phyloP scores from a whole-genome alignment of 2,888 invertebrate species.

The Mechanitis mazaeus region DNA sequence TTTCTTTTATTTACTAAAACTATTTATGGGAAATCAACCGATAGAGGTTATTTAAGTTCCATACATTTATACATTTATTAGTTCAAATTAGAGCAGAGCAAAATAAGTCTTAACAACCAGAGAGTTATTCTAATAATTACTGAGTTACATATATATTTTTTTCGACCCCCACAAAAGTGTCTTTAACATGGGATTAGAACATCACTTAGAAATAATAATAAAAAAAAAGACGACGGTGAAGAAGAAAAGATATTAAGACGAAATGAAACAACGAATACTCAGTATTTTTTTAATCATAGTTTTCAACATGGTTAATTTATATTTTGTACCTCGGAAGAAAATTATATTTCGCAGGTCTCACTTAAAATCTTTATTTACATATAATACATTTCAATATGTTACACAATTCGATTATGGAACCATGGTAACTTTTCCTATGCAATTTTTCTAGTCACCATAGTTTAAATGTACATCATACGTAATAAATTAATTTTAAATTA shows the following conservation, averaged over 20 bases:
- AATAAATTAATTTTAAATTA: slow-evolving; percentile 49
- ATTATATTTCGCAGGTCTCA: slow-evolving; percentile 73
- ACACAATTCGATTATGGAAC: slow-evolving; percentile 52
- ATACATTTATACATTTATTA: too few species aligned
- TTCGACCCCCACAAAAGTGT: too few species aligned
- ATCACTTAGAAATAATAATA: too few species aligned
- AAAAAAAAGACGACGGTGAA: too few species aligned
- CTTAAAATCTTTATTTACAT: slow-evolving; percentile 73
- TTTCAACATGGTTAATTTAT: slow-evolving; percentile 75
- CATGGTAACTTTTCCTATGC: slow-evolving; percentile 31
- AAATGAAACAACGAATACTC: slow-evolving; percentile 42
- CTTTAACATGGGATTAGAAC: too few species aligned
- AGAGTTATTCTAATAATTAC: too few species aligned
- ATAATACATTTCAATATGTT: slow-evolving; percentile 69
- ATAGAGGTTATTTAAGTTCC: too few species aligned
- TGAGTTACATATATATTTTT: too few species aligned
- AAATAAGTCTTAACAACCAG: too few species aligned
- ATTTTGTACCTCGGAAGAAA: slow-evolving; percentile 77
- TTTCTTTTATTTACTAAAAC: neutral
- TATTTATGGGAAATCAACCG: too few species aligned
- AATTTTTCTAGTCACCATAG: slow-evolving; percentile 63
- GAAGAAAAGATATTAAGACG: slow-evolving; percentile 1
- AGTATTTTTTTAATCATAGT: slow-evolving; percentile 74
- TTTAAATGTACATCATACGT: slow-evolving; percentile 71
- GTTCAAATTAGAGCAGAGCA: too few species aligned